Base-by-base conservation (phyloP, 2,888 invertebrate species). In the Chouioia cunea region DNA sequence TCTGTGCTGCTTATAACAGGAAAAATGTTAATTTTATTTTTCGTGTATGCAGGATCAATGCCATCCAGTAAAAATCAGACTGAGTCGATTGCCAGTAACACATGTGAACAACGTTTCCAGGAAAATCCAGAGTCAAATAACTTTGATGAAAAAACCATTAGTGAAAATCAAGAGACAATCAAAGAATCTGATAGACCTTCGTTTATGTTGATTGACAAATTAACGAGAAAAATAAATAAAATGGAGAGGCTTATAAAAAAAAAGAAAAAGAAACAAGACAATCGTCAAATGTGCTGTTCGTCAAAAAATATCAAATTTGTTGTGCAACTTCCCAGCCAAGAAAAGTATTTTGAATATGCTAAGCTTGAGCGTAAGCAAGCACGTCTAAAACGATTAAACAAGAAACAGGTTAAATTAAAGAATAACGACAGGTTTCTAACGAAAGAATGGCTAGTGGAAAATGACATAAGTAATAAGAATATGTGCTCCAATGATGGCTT, bases 301-400 rank as follows among this genome's bases (percentile, higher is more conserved):
- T 64, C 63, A n/a, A 73, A 70, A 66, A 65, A 73, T 60, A 64
- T 73, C 22, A 65, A 73, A 46, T 64, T 73, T 16, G n/a, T 73
- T 8, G 53, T 73, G 4, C 46, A 70, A 36, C 43, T 66, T 27
- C 70, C 73, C 0, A 44, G 15, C 27, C 50, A 70, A 27, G 18
- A 46, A 52, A 43, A 64, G 23, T 36, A 20, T 53, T 53, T 58
- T 44, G 22, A 73, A 23, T 59, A 54, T 60, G 23, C 44, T 14
- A 70, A 70, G 48, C 46, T 16, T 15, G 43, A 63, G 14, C 48
- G 23, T 43, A 66, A 73, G 52, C 2, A 60, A 16, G 60, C 59
- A 22, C 12, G 18, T 12, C 3, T 66, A 12, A 54, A 65, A 47
- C 48, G 16, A 4, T 8, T 63, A 22, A 66, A 56, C 36, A 36